These are phyloP conservation scores for Coreoperca whiteheadi DNA, from an alignment of 2,113 vertebrate species.

Conservation along the genomic window DNA sequence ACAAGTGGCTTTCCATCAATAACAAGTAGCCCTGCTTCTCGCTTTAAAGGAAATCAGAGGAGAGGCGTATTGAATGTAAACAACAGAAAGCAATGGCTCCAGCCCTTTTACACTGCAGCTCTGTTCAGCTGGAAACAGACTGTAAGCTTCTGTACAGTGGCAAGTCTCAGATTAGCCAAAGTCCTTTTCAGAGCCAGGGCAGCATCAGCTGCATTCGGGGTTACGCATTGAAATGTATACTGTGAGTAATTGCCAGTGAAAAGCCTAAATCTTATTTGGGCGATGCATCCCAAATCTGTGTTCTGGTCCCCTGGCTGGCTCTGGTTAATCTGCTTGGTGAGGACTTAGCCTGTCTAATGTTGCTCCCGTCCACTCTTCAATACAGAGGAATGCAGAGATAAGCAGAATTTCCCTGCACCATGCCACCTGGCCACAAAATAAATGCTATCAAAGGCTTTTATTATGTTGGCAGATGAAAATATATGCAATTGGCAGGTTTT, in stretches of 20 bases:
- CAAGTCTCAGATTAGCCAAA: constrained; percentile 65
- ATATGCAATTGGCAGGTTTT: constrained; percentile 33
- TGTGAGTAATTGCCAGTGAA: constrained; percentile 78
- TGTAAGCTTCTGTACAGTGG: constrained; percentile 51
- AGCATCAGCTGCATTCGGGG: constrained; percentile 39
- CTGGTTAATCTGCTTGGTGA: constrained; percentile 74
- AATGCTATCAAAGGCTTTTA: constrained; percentile 44
- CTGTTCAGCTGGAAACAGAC: constrained; percentile 46
- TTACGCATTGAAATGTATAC: constrained; percentile 65
- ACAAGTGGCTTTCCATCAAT: constrained; percentile 49
- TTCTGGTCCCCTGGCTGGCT: constrained; percentile 57
- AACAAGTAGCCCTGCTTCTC: constrained; percentile 33
- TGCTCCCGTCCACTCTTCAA: constrained; percentile 51
- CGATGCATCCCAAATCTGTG: constrained; percentile 74
- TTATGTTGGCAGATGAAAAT: constrained; percentile 38
- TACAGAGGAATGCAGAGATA: constrained; percentile 61
- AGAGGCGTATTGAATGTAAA: constrained; percentile 34
- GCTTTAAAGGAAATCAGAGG: constrained; percentile 40
- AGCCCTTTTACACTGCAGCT: constrained; percentile 19
- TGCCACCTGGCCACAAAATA: constrained; percentile 47
- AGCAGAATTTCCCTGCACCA: constrained; percentile 40
- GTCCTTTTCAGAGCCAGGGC: constrained; percentile 56
- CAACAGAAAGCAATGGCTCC: constrained; percentile 12
- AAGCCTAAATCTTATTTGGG: constrained; percentile 76
- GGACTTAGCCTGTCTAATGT: constrained; percentile 69